Evolutionary conservation across 2,113 vertebrate species (phyloP).

Genomic region (Cynoglossus semilaevis): DNA sequence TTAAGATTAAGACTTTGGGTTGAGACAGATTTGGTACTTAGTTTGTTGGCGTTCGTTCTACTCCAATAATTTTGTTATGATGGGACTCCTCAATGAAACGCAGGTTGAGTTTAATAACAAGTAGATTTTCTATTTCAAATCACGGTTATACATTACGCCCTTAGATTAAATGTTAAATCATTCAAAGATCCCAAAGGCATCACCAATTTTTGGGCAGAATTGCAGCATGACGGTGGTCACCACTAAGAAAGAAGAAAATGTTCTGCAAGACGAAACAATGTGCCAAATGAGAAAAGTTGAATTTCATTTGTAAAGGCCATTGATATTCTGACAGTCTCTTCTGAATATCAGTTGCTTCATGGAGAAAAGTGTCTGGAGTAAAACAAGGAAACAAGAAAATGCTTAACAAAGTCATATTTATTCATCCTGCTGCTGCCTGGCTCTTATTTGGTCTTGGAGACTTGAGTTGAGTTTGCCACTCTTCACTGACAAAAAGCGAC

Average conservation of each 20-base stretch:
- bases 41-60: not conserved
- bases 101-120: no score
- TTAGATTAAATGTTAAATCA: no score
- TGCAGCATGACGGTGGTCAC: conserved; percentile 21
- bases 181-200: no score
- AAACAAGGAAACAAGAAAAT: conserved; percentile 41
- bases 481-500: conserved; percentile 51
- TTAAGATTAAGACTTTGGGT: no score
- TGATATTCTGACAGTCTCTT: conserved; percentile 52
- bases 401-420: conserved; percentile 48
- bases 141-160: no score
- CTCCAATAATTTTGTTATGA: no score
- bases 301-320: conserved; percentile 52
- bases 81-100: no score
- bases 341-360: conserved; percentile 41
- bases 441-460: conserved; percentile 35
- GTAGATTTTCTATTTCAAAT: no score
- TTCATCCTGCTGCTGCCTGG: conserved; percentile 34
- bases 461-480: conserved; percentile 35
- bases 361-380: conserved; percentile 24
- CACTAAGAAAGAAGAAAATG: conserved; percentile 26
- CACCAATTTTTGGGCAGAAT: conserved; percentile 1
- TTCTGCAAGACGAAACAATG: conserved; percentile 41
- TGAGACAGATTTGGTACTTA: not conserved
- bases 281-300: conserved; percentile 40